A percentile compares a stretch with the other conserved stretches of the same genome.
phyloP scores from a whole-genome alignment of 2,113 vertebrate genomes.

The Merops nubicus region DNA sequence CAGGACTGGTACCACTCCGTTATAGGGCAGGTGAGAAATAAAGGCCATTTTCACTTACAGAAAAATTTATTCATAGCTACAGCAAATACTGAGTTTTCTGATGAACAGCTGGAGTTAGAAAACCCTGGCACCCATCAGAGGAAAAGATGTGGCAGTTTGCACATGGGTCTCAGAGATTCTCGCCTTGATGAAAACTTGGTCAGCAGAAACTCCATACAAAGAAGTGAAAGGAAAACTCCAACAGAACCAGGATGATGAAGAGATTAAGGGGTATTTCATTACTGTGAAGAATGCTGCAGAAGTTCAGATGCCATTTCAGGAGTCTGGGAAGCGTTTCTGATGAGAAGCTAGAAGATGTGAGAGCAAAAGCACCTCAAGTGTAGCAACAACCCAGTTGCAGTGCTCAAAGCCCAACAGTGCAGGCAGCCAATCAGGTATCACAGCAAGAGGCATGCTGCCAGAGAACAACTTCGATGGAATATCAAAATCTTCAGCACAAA shows the following conservation, averaged over 20 bases:
- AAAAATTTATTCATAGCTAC: background rate
- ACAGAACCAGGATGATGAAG: background rate
- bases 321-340: background rate
- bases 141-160: background rate
- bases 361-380: background rate
- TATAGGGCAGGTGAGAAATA: background rate
- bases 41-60: background rate
- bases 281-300: background rate
- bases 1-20: background rate
- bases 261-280: background rate
- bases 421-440: background rate
- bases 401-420: background rate
- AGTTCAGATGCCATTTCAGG: background rate
- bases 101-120: background rate
- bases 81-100: background rate
- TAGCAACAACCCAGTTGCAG: background rate
- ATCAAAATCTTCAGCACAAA: background rate
- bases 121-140: rapidly evolving
- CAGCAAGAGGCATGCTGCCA: background rate
- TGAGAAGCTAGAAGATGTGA: background rate
- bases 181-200: background rate
- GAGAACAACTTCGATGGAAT: background rate
- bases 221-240: background rate
- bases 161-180: background rate
- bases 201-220: background rate